Evolutionary conservation across 2,113 vertebrate species (phyloP).

Genomic region (Eudyptes chrysolophus): DNA sequence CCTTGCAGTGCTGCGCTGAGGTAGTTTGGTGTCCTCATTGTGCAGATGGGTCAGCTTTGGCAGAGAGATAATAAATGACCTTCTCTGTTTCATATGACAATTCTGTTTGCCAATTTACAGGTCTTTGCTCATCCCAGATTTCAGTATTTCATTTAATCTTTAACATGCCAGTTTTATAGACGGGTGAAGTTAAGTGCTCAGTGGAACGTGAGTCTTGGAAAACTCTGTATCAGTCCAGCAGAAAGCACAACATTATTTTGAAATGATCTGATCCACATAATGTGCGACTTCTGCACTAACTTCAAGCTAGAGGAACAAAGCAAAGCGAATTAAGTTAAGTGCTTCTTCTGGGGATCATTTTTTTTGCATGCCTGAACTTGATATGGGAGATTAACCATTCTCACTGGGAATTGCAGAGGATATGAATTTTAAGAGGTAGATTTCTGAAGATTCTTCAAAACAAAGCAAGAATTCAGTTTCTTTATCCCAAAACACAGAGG

Average conservation of each 20-base stretch:
- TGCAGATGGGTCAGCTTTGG: not conserved
- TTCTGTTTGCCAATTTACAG: not conserved
- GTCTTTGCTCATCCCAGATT: not conserved
- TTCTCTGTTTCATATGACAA: not conserved
- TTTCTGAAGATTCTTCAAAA: slow-evolving; percentile 1
- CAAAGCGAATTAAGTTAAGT: not conserved
- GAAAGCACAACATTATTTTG: not conserved
- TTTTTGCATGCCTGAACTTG: not conserved
- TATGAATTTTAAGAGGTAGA: not conserved
- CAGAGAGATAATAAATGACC: not conserved
- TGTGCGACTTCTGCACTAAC: not conserved
- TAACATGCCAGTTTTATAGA: not conserved
- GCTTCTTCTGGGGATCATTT: not conserved
- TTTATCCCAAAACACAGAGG: not conserved
- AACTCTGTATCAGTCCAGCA: not conserved
- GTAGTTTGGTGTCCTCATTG: not conserved
- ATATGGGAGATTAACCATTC: not conserved
- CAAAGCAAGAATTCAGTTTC: not conserved
- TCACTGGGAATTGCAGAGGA: not conserved
- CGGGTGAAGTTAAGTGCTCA: not conserved
- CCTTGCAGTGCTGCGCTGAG: not conserved
- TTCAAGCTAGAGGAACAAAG: not conserved
- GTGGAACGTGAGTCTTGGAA: not conserved
- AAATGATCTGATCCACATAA: not conserved
- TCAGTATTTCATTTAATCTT: not conserved